Conservation (phyloP, 2,888 invertebrate species). For the Brachyopa scutellaris region DNA sequence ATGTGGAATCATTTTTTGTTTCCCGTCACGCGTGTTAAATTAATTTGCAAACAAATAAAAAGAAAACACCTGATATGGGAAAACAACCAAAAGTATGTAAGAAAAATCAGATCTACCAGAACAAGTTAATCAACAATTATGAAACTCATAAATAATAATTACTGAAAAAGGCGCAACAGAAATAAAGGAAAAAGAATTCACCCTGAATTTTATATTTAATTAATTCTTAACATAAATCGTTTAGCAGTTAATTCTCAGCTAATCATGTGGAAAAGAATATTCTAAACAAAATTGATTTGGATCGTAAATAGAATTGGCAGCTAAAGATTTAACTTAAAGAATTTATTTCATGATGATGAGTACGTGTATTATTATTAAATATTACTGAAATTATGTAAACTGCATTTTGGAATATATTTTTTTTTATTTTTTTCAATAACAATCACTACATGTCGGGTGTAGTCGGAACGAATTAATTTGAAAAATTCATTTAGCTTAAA, state of each 20-base stretch:
- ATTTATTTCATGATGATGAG: too few species aligned
- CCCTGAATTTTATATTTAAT: not conserved
- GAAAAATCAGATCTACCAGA: not conserved
- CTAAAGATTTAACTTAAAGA: too few species aligned
- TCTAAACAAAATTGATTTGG: not conserved
- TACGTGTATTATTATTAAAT: too few species aligned
- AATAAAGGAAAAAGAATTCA: constrained; percentile 3
- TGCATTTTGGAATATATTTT: not conserved
- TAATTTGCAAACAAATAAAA: constrained; percentile 4
- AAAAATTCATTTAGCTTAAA: too few species aligned
- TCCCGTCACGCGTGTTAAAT: constrained; percentile 40
- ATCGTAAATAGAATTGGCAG: not conserved
- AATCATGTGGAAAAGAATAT: not conserved
- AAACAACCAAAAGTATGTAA: not conserved
- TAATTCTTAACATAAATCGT: constrained; percentile 5
- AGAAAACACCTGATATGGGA: constrained; percentile 31
- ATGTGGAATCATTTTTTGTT: constrained; percentile 1
- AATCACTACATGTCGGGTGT: not conserved
- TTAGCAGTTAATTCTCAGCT: constrained; percentile 16
- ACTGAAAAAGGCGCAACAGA: not conserved
- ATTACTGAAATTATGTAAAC: too few species aligned
- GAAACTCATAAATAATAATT: constrained; percentile 35
- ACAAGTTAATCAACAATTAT: constrained; percentile 51
- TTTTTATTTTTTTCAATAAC: not conserved
- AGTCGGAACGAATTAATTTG: not conserved